phyloP scores from a whole-genome alignment of 2,113 vertebrate species.

The Seriola dumerili region DNA sequence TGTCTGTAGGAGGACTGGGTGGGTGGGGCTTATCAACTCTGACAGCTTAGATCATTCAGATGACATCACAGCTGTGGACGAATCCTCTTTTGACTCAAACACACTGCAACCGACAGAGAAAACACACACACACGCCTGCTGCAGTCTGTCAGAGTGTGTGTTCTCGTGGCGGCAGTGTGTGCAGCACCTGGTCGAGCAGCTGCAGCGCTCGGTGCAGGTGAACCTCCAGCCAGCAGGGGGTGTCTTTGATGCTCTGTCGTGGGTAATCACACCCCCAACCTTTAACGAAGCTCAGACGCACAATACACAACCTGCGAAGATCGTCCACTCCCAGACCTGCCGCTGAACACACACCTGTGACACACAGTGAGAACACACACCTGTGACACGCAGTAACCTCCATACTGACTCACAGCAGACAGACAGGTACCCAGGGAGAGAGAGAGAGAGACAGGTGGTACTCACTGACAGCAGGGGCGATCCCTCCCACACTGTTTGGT shows the following conservation, averaged over 20 bases:
- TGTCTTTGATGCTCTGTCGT: conserved; percentile 88
- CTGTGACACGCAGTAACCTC: not conserved
- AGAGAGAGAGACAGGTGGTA: conserved; percentile 17
- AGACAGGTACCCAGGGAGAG: not conserved
- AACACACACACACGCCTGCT: not conserved
- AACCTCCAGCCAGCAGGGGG: conserved; percentile 89
- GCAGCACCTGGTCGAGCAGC: conserved; percentile 88
- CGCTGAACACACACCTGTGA: conserved; percentile 54
- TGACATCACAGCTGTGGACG: not conserved
- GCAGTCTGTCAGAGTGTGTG: conserved; percentile 47
- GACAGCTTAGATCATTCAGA: not conserved
- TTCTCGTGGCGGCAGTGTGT: conserved; percentile 84
- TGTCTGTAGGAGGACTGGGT: not conserved
- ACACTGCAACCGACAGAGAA: not conserved
- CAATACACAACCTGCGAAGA: conserved; percentile 85
- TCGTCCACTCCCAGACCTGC: conserved; percentile 87
- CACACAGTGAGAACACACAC: not conserved
- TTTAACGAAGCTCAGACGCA: conserved; percentile 88
- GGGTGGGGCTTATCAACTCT: not conserved
- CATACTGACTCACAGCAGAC: not conserved
- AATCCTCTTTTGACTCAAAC: not conserved
- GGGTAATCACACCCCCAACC: conserved; percentile 90
- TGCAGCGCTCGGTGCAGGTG: conserved; percentile 87
- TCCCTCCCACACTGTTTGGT: conserved; percentile 79
- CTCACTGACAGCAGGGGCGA: conserved; percentile 83